phyloP scores from a whole-genome alignment of 2,113 vertebrate genomes.

The Romanogobio albipinnatus region DNA sequence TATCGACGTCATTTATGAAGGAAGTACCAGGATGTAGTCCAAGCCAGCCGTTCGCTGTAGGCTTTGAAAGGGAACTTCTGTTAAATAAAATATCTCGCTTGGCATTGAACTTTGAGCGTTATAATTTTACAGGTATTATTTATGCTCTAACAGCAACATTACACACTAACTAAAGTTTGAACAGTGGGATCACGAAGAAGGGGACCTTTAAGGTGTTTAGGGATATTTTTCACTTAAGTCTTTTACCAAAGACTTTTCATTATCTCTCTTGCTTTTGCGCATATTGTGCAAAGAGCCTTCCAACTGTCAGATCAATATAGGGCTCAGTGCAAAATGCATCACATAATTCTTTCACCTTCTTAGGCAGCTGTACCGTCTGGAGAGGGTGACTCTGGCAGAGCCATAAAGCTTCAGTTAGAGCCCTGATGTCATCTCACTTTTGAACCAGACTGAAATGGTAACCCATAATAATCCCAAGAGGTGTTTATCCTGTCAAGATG shows the following conservation, averaged over 20 bases:
- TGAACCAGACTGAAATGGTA: slow-evolving; percentile 45
- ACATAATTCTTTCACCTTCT: slow-evolving; percentile 45
- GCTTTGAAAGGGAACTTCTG: no score
- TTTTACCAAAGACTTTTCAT: slow-evolving; percentile 23
- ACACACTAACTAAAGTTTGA: no score
- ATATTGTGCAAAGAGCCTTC: slow-evolving; percentile 31
- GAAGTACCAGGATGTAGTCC: no score
- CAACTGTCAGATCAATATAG: slow-evolving; percentile 33
- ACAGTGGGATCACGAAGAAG: no score
- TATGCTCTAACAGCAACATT: no score
- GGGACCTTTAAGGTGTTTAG: neutral
- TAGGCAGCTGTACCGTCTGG: slow-evolving; percentile 58
- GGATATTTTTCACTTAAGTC: neutral
- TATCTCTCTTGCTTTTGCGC: slow-evolving; percentile 30
- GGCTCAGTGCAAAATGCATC: slow-evolving; percentile 48
- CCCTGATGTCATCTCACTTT: slow-evolving; percentile 58
- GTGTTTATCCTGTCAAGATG: slow-evolving; percentile 49
- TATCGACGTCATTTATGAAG: no score
- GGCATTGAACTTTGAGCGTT: no score
- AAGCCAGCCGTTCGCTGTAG: no score
- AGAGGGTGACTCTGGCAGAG: slow-evolving; percentile 60
- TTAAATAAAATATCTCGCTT: no score
- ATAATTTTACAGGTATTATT: no score
- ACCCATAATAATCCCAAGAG: slow-evolving; percentile 51
- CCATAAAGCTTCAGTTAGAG: slow-evolving; percentile 62